Percentiles rank a stretch among this genome's conserved stretches.
These are phyloP conservation scores for Ormyrus pomaceus DNA, from an alignment of 2,888 invertebrate genomes.

Conservation along the genomic window DNA sequence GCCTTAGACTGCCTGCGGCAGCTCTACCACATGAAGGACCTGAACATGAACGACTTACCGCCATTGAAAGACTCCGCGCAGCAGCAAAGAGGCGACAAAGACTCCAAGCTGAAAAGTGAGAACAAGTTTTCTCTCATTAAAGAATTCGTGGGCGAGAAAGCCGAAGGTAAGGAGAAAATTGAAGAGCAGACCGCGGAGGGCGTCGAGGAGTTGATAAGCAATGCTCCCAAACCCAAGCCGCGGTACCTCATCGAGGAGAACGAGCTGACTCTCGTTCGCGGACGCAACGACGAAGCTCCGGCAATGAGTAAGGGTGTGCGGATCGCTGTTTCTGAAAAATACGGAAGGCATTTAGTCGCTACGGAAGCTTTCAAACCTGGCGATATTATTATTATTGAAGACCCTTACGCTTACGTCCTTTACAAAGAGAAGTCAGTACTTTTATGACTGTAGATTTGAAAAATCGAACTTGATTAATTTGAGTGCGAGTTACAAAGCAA, in stretches of 20 bases:
- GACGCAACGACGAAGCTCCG: conserved; percentile 66
- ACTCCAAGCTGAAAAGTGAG: not conserved
- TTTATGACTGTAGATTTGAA: too few species aligned
- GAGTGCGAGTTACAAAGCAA: too few species aligned
- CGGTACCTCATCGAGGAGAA: conserved; percentile 39
- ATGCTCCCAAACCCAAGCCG: not conserved
- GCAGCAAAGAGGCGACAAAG: conserved; percentile 1
- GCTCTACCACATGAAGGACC: conserved; percentile 9
- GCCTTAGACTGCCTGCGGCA: conserved; percentile 61
- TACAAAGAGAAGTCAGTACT: conserved; percentile 69
- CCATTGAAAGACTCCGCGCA: not conserved
- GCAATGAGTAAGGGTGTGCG: conserved; percentile 67
- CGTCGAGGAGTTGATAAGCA: conserved; percentile 21
- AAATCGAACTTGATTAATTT: too few species aligned
- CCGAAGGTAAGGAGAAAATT: not conserved
- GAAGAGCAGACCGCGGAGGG: not conserved
- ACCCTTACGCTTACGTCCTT: conserved; percentile 69
- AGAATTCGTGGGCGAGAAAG: conserved; percentile 21
- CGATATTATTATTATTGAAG: conserved; percentile 69
- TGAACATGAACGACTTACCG: conserved; percentile 56
- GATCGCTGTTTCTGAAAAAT: conserved; percentile 68
- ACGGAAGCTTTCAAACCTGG: conserved; percentile 71
- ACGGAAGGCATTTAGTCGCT: conserved; percentile 71
- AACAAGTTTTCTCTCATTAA: conserved; percentile 13
- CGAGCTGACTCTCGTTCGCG: conserved; percentile 22